phyloP scores from a whole-genome alignment of 2,888 invertebrate genomes.

The Drosophila lacicola region DNA sequence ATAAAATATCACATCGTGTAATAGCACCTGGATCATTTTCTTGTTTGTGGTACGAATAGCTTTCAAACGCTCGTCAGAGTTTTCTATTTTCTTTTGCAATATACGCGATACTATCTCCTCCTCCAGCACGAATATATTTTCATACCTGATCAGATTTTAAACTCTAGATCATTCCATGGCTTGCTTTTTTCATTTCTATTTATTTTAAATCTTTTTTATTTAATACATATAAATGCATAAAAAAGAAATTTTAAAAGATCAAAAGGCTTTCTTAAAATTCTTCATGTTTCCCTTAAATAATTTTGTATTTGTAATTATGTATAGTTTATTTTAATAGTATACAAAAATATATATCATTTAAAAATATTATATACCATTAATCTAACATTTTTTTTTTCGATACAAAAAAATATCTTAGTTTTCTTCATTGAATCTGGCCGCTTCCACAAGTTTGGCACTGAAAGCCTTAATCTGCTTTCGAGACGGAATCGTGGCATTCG shows the following conservation, averaged over 20 bases:
- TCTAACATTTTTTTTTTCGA: neutral
- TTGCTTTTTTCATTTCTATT: slow-evolving; percentile 1
- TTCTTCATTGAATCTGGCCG: neutral
- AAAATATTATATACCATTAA: too few species aligned
- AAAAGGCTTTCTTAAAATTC: too few species aligned
- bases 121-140: slow-evolving; percentile 74
- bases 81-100: slow-evolving; percentile 77
- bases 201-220: too few species aligned
- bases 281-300: too few species aligned
- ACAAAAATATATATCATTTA: neutral
- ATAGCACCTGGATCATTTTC: slow-evolving; percentile 58
- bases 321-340: neutral
- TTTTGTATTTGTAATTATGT: neutral
- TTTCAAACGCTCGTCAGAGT: too few species aligned
- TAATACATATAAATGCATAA: too few species aligned
- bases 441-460: neutral
- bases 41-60: too few species aligned
- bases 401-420: too few species aligned
- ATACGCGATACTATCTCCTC: slow-evolving; percentile 76
- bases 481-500: neutral
- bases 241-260: too few species aligned
- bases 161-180: slow-evolving; percentile 21
- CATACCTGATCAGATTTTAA: slow-evolving; percentile 81
- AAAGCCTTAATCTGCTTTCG: slow-evolving; percentile 2
- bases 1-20: slow-evolving; percentile 83